These are phyloP conservation scores for Cotesia chilonis DNA, from an alignment of 1,140 invertebrate species.

Conservation along the genomic window DNA sequence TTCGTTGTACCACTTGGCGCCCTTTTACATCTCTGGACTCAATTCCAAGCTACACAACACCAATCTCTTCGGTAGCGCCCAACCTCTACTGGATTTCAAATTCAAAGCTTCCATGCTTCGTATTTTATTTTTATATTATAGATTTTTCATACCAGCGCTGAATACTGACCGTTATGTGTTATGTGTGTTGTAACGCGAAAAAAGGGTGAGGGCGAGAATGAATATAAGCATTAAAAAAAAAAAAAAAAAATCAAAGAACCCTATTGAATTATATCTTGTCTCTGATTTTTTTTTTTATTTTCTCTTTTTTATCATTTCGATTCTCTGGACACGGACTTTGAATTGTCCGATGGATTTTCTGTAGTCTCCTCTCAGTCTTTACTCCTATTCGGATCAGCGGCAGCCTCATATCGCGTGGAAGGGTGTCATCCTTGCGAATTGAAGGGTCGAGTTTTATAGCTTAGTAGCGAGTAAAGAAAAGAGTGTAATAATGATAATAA, in stretches of 20 bases:
- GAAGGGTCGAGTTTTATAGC: conserved; percentile 59
- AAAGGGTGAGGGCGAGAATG: too few species aligned
- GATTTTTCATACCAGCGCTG: conserved; percentile 44
- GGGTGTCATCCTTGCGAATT: conserved; percentile 50
- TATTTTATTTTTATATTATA: neutral
- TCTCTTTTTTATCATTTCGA: too few species aligned
- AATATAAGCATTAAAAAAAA: too few species aligned
- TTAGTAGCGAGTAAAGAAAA: conserved; percentile 2
- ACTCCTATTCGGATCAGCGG: neutral
- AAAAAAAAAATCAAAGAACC: too few species aligned
- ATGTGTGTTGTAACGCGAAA: too few species aligned
- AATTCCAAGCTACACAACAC: too few species aligned
- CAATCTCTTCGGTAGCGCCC: conserved; percentile 22
- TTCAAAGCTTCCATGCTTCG: conserved; percentile 58
- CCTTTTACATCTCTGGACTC: conserved; percentile 28
- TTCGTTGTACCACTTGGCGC: conserved; percentile 22
- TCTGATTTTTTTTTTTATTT: too few species aligned
- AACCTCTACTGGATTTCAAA: conserved; percentile 42
- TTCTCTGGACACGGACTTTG: too few species aligned
- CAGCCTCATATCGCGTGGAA: neutral
- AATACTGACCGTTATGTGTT: too few species aligned
- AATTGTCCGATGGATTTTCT: conserved; percentile 1
- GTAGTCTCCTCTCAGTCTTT: neutral
- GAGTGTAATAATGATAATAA: neutral
- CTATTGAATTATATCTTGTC: too few species aligned